Conservation (phyloP, 2,113 vertebrate species). For the Rhynchopsitta pachyrhyncha region DNA sequence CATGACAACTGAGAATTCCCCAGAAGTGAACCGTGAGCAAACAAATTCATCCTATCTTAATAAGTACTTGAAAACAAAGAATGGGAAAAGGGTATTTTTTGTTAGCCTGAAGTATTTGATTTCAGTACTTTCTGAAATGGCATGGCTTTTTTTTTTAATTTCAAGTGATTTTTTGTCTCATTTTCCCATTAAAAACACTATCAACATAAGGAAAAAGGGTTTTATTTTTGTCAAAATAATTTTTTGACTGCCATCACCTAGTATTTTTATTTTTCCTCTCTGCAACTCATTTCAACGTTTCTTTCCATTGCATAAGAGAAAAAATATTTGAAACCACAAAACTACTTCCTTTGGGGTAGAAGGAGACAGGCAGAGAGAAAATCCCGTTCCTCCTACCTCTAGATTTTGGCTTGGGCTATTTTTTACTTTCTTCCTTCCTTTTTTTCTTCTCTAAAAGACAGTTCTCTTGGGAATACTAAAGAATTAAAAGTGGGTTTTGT, state of each 20-base stretch:
- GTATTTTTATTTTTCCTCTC: neutral
- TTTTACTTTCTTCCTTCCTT: neutral
- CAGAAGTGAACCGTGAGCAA: neutral
- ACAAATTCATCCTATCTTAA: neutral
- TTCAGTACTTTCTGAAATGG: neutral
- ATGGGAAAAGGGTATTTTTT: neutral
- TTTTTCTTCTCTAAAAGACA: neutral
- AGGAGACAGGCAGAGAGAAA: slow-evolving; percentile 27
- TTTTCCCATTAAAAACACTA: neutral
- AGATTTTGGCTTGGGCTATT: neutral
- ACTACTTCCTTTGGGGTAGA: slow-evolving; percentile 20
- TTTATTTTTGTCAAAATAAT: slow-evolving; percentile 1
- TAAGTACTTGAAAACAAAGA: neutral
- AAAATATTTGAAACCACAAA: slow-evolving; percentile 54
- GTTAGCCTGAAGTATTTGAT: neutral
- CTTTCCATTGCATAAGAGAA: slow-evolving; percentile 22
- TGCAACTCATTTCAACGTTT: neutral
- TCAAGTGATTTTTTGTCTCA: neutral
- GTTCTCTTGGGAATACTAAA: slow-evolving; percentile 1
- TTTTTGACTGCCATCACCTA: neutral
- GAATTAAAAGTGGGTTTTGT: slow-evolving; percentile 27
- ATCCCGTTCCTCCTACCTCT: slow-evolving; percentile 8
- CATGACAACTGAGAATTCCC: neutral
- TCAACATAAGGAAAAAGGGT: neutral
- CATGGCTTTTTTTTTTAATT: neutral